Evolutionary conservation across 2,797 vertebrate genomes (phyloP), one percentile per base, ranked within the genome.

Genomic region (Sebastes iracundus): DNA sequence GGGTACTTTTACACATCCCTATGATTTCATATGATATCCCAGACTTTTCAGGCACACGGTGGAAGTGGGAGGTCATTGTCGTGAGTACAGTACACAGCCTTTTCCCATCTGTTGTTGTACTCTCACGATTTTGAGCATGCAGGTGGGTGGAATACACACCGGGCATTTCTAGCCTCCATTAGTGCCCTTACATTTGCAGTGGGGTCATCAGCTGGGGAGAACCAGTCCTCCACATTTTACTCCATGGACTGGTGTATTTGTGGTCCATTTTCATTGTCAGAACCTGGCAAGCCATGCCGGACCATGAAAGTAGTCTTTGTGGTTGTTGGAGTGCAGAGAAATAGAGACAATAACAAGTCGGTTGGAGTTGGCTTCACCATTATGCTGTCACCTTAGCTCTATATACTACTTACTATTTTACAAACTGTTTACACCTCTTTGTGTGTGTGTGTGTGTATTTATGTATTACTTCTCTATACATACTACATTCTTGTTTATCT

Each of bases 111-210:
- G 60, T 14, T 66, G 80, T 56, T 82, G 69, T 59, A 49, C 83
- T 79, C 33, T 72, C 55, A 38, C 28, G 33, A 66, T 84, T 83
- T 83, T 70, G 14, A 81, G 58, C 16, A 52, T 69, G 78, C 78
- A 75, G 82, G 80, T 89, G 85, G 82, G 87, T 68, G 83, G 76
- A 85, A 76, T 46, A 53, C 80, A 80, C 5, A 22, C 78, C 28
- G 84, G 79, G 65, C 76, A 63, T 64, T 38, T 90, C 52, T 64
- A 70, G 81, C 80, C 74, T 93, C 91, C 93, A 93, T 94, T 92
- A 92, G 91, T 92, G 93, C 88, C 92, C 91, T 88, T 75, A 55
- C 64, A 79, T 92, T 90, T 76, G 70, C 72, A 71, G 80, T 12
- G 49, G 75, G 90, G 92, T 93, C 90, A 91, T 84, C 86, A 81